Evolutionary conservation across 2,888 invertebrate species (phyloP), one percentile per base, ranked within the genome.

Genomic region (Phalera bucephala): DNA sequence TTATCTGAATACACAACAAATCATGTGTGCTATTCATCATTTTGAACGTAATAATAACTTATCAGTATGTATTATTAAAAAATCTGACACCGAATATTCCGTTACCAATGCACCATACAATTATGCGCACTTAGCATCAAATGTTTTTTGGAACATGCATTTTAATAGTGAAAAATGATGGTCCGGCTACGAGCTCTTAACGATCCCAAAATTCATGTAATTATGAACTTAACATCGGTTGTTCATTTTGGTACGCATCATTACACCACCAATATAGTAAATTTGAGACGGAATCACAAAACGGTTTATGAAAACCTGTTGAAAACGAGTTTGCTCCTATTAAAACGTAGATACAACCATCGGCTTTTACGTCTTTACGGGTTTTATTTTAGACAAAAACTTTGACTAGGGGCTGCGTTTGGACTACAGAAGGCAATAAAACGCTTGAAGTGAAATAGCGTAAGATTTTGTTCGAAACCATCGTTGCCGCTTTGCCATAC

Each of bases 91-190:
- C 62, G 57, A 67, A 70, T 65, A 45, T 72, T 60, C 78, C 77
- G 75, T 79, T 80, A 81, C 64, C 66, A 67, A 63, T 69, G 66
- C 58, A 60, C 52, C 59, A 42, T 72, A 58, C 72, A 72, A 74
- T 80, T 78, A 80, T 48, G 57, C 40, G 61, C 57, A 66, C 58
- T 75, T 72, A 69, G 58, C 59, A 61, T 52, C 64, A 61, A 69
- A 69, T 67, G 61, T 62, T 57, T 52, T 58, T 53, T 61, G 62
- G 62, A 64, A 74, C 72, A 59, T 64, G 63, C 68, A 73, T 69
- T 72, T 78, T 76, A 81, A 77, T 72, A 69, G 67, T 76, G 76
- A 80, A 80, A 80, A 77, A 76, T 74, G 63, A 72, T 67, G 64
- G 64, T 57, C 66, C 52, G 60, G 66, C 62, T 64, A 64, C 48